These are phyloP conservation scores for Lutjanus campechanus DNA, from an alignment of 2,797 vertebrate species.

Conservation along the genomic window DNA sequence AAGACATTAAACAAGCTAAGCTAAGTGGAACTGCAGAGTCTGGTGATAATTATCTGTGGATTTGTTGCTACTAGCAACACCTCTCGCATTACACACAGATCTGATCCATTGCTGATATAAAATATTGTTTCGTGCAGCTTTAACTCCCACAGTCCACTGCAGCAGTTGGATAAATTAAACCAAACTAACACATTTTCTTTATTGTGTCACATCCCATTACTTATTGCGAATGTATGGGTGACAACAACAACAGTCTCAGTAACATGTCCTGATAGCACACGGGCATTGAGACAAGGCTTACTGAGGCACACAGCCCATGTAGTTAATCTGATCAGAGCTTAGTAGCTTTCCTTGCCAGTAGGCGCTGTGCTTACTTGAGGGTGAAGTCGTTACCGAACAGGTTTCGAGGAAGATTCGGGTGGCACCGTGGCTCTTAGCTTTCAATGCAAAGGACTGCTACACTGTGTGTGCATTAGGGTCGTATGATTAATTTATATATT, in stretches of 20 bases:
- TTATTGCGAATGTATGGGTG: no score
- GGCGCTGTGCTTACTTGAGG: conserved; percentile 26
- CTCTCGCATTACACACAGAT: background rate
- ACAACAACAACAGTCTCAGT: no score
- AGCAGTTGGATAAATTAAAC: background rate
- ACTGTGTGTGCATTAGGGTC: background rate
- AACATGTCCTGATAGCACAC: background rate
- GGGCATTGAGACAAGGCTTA: conserved; percentile 8
- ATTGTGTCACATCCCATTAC: no score
- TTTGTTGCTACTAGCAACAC: no score
- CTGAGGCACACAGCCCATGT: conserved; percentile 7
- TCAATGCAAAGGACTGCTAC: background rate
- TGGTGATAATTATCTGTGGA: background rate
- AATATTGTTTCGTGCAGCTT: background rate
- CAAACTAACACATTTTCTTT: background rate
- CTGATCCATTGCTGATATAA: accelerated
- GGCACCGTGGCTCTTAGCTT: background rate
- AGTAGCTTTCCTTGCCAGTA: conserved; percentile 26
- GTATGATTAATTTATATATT: background rate
- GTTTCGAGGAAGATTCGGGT: conserved; percentile 6
- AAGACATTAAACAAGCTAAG: background rate
- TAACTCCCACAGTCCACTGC: background rate
- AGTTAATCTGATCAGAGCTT: conserved; percentile 49
- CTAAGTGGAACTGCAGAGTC: background rate
- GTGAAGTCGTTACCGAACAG: conserved; percentile 34